These are phyloP conservation scores for Leontopithecus rosalia DNA, from an alignment of 2,797 vertebrate genomes.

Conservation along the genomic window DNA sequence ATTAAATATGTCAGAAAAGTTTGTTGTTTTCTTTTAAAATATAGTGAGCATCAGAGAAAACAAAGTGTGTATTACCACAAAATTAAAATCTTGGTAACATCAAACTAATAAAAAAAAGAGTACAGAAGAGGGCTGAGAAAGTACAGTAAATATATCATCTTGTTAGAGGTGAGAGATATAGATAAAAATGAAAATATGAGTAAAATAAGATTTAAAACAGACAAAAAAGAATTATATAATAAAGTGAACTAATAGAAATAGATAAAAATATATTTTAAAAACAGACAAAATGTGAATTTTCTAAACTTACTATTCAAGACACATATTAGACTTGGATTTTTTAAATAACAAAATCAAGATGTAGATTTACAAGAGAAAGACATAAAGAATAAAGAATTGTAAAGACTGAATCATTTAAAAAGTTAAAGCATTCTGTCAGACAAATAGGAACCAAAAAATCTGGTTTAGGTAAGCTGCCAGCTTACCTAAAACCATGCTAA, in stretches of 20 bases:
- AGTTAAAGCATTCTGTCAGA: neutral
- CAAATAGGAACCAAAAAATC: neutral
- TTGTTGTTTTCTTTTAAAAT: slow-evolving; percentile 43
- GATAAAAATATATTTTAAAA: neutral
- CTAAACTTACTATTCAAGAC: neutral
- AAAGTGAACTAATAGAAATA: neutral
- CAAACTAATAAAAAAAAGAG: neutral
- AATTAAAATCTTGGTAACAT: slow-evolving; percentile 24
- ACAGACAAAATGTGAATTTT: neutral
- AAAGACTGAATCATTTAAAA: neutral
- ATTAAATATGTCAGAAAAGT: neutral
- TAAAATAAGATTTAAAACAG: neutral
- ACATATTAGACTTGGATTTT: neutral
- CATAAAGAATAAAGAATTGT: neutral
- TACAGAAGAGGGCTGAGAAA: neutral
- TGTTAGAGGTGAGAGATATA: neutral
- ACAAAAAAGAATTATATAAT: neutral
- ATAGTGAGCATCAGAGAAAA: neutral
- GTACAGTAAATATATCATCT: neutral
- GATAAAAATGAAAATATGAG: neutral
- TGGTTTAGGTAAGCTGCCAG: neutral
- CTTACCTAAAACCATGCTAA: neutral
- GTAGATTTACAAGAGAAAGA: neutral
- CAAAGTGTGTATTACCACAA: neutral
- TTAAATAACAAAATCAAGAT: neutral